Percentiles rank a stretch among this genome's conserved stretches.
Evolutionary conservation across 2,113 vertebrate genomes (phyloP).

Genomic region (Rhadina sibilatrix): DNA sequence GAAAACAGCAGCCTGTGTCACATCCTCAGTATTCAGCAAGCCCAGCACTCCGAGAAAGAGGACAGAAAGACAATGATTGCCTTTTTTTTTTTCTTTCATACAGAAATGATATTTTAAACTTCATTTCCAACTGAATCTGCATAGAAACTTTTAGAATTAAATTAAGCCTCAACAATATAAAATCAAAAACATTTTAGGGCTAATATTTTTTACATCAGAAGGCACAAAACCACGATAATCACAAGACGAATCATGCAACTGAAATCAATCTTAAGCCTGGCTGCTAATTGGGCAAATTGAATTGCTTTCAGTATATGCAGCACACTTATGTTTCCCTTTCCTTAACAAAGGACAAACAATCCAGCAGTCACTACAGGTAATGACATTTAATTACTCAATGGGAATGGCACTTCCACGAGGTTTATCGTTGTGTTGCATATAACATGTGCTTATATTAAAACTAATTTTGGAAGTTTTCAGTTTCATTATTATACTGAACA

Average conservation of each 20-base stretch:
- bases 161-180: neutral
- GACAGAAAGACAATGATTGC: neutral
- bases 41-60: neutral
- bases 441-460: slow-evolving; percentile 29
- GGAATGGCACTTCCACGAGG: neutral
- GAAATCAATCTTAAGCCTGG: neutral
- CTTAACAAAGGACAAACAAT: neutral
- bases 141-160: neutral
- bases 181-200: neutral
- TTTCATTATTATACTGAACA: neutral
- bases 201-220: neutral
- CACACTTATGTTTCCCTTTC: neutral
- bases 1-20: neutral
- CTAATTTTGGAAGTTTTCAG: slow-evolving; percentile 3
- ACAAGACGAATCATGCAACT: neutral
- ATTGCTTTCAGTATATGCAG: neutral
- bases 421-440: neutral
- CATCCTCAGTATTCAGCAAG: neutral
- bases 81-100: neutral
- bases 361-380: neutral
- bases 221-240: neutral
- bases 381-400: slow-evolving; percentile 15
- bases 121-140: neutral
- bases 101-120: neutral
- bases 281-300: slow-evolving; percentile 1